Evolutionary conservation across 1,140 invertebrate species (phyloP), one percentile per base, ranked within the genome.

Genomic region (Sycophila sp.): DNA sequence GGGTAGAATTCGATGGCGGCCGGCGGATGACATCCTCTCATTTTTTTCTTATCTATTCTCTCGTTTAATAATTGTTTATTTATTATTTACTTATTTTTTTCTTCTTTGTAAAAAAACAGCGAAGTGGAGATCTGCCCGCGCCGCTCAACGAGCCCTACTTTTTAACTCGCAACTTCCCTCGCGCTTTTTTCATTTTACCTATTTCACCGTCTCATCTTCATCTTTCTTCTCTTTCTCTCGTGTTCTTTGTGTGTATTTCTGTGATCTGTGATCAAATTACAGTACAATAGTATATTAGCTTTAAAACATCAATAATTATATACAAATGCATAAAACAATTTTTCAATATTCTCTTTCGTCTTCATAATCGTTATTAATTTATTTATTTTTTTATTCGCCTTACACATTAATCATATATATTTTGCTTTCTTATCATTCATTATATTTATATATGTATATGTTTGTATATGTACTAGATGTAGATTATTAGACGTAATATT

Each of bases 261-360:
- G 17, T 62, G 28, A 62, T 66, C 6, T 5, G 24, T 80, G 74
- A 77, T 81, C 67, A 76, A 78, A 78, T 78, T 78, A 79, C 72
- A 74, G 58, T 76, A 77, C 74, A 78, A 78, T 78, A 78, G 71
- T 79, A 78, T 62, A 62, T 65, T 71, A 77, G 75, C 74, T 80
- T 80, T 76, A 76, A 80, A 81, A 81, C 78, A 77, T 80, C 76
- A 79, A 80, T 81, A 79, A 79, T 78, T 81, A 81, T 81, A 81
- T 81, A 81, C 80, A 80, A 81, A 80, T 80, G 75, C 77, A 75
- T 80, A 79, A 81, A 81, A 80, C 78, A 79, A 77, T 79, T 77
- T 78, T 19, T 75, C 67, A 75, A 76, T 78, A 74, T 77, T 72
- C 64, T 75, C 69, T 75, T 69, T 67, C 67, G 40, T 75, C 47